phyloP scores from a whole-genome alignment of 2,888 invertebrate genomes.

The Micropterix aruncella region DNA sequence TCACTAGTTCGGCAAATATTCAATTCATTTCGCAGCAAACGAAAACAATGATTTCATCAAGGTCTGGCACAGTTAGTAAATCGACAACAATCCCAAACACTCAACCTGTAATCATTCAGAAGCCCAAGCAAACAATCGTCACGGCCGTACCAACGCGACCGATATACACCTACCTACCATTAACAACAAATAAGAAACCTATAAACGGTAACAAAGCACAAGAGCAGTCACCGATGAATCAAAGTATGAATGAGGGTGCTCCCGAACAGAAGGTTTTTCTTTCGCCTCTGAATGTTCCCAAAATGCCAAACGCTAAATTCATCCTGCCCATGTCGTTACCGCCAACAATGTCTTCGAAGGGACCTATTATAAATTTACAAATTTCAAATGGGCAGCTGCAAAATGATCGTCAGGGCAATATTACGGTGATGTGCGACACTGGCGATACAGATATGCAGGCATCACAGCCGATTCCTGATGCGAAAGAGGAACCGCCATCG shows the following conservation, averaged over 20 bases:
- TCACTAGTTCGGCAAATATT: slow-evolving; percentile 28
- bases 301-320: slow-evolving; percentile 38
- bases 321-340: slow-evolving; percentile 36
- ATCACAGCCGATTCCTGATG: slow-evolving; percentile 27
- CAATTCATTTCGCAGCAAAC: slow-evolving; percentile 23
- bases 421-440: slow-evolving; percentile 43
- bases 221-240: slow-evolving; percentile 33
- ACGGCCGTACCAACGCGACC: slow-evolving; percentile 31
- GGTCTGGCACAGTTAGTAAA: slow-evolving; percentile 27
- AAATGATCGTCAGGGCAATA: slow-evolving; percentile 43
- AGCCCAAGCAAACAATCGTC: slow-evolving; percentile 34
- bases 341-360: slow-evolving; percentile 40
- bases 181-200: slow-evolving; percentile 38
- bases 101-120: slow-evolving; percentile 43
- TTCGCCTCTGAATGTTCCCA: slow-evolving; percentile 42
- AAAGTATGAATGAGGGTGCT: slow-evolving; percentile 24
- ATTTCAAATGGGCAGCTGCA: slow-evolving; percentile 50
- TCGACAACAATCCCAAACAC: slow-evolving; percentile 27
- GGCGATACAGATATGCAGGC: slow-evolving; percentile 27
- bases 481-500: slow-evolving; percentile 17
- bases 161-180: slow-evolving; percentile 31
- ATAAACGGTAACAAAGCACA: slow-evolving; percentile 22
- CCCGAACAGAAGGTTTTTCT: slow-evolving; percentile 40
- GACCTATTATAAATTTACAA: slow-evolving; percentile 51
- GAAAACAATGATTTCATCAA: slow-evolving; percentile 12